phyloP scores from a whole-genome alignment of 1,140 invertebrate genomes.

The Eriocheir sinensis region DNA sequence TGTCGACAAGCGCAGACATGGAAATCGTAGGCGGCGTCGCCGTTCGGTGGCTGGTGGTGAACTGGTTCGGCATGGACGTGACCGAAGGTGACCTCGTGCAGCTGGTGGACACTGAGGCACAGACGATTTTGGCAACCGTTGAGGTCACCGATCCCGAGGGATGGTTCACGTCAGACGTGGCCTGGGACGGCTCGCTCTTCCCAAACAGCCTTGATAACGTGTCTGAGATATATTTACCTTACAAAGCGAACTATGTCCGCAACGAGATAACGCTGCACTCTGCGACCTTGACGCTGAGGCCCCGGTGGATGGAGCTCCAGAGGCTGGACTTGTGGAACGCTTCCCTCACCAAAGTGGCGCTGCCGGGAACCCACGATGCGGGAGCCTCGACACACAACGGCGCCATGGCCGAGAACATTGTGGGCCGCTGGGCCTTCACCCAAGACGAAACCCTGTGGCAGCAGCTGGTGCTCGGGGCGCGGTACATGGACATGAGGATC shows the following conservation, averaged over 20 bases:
- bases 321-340: slow-evolving; percentile 81
- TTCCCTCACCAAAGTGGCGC: slow-evolving; percentile 83
- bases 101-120: slow-evolving; percentile 60
- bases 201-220: slow-evolving; percentile 60
- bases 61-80: slow-evolving; percentile 76
- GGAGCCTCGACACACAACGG: slow-evolving; percentile 84
- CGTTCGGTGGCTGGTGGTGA: slow-evolving; percentile 79
- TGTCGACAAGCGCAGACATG: slow-evolving; percentile 67
- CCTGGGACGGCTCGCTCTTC: slow-evolving; percentile 73
- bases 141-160: slow-evolving; percentile 58
- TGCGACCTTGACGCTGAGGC: slow-evolving; percentile 83
- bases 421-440: slow-evolving; percentile 73
- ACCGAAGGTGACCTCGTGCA: slow-evolving; percentile 77
- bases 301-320: slow-evolving; percentile 85
- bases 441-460: slow-evolving; percentile 81
- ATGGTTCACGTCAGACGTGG: slow-evolving; percentile 62
- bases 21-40: slow-evolving; percentile 38
- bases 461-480: slow-evolving; percentile 80
- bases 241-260: slow-evolving; percentile 80
- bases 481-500: slow-evolving; percentile 80
- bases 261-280: slow-evolving; percentile 74
- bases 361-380: slow-evolving; percentile 87
- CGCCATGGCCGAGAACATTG: slow-evolving; percentile 70
- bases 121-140: slow-evolving; percentile 33
- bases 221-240: slow-evolving; percentile 80